Conservation (phyloP, 2,113 vertebrate genomes). For the Pyrgilauda ruficollis region DNA sequence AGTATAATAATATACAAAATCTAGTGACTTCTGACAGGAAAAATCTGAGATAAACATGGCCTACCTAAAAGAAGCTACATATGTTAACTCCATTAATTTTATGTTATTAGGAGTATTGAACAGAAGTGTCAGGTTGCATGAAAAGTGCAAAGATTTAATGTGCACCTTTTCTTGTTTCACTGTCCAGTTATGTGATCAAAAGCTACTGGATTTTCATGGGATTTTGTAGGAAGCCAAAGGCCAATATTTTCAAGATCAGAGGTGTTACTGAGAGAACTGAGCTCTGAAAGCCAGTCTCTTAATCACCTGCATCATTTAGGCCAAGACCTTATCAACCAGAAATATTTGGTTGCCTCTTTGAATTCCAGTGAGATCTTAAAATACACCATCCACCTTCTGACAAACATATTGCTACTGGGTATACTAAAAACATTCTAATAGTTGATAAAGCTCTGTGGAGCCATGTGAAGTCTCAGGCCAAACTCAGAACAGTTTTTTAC, state of each 20-base stretch:
- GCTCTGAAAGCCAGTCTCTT: background rate
- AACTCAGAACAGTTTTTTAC: background rate
- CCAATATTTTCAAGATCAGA: background rate
- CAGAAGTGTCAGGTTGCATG: background rate
- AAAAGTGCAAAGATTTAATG: background rate
- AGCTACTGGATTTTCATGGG: background rate
- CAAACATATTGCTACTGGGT: background rate
- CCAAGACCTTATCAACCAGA: background rate
- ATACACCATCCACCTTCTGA: background rate
- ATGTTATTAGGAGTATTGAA: background rate
- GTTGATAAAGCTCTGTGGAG: background rate
- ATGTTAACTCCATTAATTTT: background rate
- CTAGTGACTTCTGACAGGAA: background rate
- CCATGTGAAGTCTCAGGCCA: fast-evolving
- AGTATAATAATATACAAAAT: background rate
- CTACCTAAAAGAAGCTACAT: background rate
- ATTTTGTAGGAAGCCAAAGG: background rate
- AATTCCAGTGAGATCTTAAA: background rate
- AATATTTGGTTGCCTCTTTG: background rate
- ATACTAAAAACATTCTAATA: background rate
- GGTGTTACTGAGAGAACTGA: background rate
- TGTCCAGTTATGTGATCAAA: background rate
- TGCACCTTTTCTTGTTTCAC: background rate
- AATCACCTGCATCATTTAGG: background rate
- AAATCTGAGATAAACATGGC: background rate